Base-by-base conservation (phyloP, 2,113 vertebrate species). In the Saimiri boliviensis region DNA sequence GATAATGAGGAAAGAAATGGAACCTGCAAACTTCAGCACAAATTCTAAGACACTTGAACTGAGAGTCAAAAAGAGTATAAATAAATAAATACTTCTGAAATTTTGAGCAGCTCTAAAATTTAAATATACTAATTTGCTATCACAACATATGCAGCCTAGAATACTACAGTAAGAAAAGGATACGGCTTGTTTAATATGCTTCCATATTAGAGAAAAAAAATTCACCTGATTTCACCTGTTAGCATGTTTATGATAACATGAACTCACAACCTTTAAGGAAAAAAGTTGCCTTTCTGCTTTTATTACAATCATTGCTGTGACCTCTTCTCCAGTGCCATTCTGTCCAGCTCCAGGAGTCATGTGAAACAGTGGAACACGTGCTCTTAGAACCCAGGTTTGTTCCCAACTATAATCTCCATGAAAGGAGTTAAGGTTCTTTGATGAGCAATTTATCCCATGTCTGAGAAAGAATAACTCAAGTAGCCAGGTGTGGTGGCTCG, bases 391-490 rank as follows among this genome's bases (percentile, higher is more conserved):
- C 56, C 37, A 37, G 19, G 9, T 91, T 81, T 58, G 58, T 35
- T 49, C 68, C 63, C 19, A 35, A 79, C 66, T 63, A 19, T 47
- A 30, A 8, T 93, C 10, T 96, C 30, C 73, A 42, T 27, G 40
- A 94, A 84, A 94, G 47, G 68, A 92, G 80, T 79, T 40, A 71
- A 21, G 4, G 10, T 37, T 89, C 58, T 35, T 89, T 84, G 71
- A 14, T 84, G n/a, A 96, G 83, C n/a, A 63, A 49, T 63, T n/a
- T 45, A 70, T 56, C 60, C n/a, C 13, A 47, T 77, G 40, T 56
- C 79, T 84, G 32, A 96, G 73, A 95, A 94, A 89, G 74, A 92
- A 47, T 80, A 74, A 83, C 40, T 77, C 86, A 92, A 81, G 56
- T 2, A 1, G 52, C 16, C 16, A 5, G 16, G 52, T 52, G 52